Evolutionary conservation across 2,113 vertebrate species (phyloP).

Genomic region (Mesocricetus auratus): DNA sequence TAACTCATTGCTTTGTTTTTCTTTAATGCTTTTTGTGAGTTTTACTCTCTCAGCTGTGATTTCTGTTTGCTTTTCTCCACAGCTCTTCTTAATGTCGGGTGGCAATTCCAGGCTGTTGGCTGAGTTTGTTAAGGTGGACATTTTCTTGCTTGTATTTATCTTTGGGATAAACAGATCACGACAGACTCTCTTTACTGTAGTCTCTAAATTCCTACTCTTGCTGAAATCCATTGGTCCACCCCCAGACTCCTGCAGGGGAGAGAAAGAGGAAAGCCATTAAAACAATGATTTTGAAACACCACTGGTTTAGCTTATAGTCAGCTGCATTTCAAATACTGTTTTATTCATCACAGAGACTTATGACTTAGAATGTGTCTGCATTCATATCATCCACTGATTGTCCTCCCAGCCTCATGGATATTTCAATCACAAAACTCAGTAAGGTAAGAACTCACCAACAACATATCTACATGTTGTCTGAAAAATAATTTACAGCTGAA

Average conservation of each 20-base stretch:
- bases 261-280: conserved; percentile 61
- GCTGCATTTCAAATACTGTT: not conserved
- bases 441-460: conserved; percentile 46
- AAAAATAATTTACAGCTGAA: conserved; percentile 55
- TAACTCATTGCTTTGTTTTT: conserved; percentile 75
- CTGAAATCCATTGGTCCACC: conserved; percentile 23
- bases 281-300: conserved; percentile 40
- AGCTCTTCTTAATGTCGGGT: conserved; percentile 69
- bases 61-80: conserved; percentile 45
- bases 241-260: conserved; percentile 66
- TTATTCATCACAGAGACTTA: conserved; percentile 26
- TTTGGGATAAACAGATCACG: conserved; percentile 62
- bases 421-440: conserved; percentile 35
- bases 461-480: conserved; percentile 5
- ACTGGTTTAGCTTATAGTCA: not conserved
- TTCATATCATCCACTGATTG: not conserved
- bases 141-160: conserved; percentile 57
- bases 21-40: conserved; percentile 60
- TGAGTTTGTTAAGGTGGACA: not conserved
- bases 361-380: not conserved
- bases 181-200: not conserved
- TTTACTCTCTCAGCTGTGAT: conserved; percentile 53
- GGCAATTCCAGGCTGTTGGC: conserved; percentile 55
- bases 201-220: conserved; percentile 57
- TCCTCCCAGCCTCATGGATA: not conserved